Base-by-base conservation (phyloP, 2,113 vertebrate genomes). In the Syngnathus floridae region DNA sequence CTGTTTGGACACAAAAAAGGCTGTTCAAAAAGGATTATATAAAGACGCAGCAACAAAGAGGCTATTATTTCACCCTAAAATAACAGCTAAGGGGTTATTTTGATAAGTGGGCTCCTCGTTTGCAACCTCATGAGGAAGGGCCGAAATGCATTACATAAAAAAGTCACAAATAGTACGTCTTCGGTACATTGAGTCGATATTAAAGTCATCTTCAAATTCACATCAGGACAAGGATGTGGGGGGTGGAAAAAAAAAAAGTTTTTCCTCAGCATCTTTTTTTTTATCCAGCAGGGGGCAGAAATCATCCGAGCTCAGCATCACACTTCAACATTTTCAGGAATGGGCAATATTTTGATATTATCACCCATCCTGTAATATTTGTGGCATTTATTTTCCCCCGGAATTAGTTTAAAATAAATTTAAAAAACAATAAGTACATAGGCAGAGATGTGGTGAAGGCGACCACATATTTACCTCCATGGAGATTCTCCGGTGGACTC, bases 401-500 rank as follows among this genome's bases (percentile, higher is more conserved):
- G 26, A 31, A 31, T 3, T 31, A 31, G 26, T 31, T 31, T 3
- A 31, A 31, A 3, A 31, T 31, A 31, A 31, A 31, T 31, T 31
- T 3, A 31, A 31, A 31, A 31, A 31, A 31, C 26, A 31, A 31
- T 3, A 31, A 31, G 26, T 31, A 3, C 26, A 31, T 31, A 66
- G 43, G 36, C 57, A 31, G 60, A 57, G 67, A 35, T 31, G 46
- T 21, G 36, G 57, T 31, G 49, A 38, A 38, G 9, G 38, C 1
- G 7, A 8, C 12, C 26, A 5, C 35, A 37, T 66, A 52, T 90
- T 90, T 88, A 96, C 97, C 95, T 99, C 97, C 94, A 98, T 97
- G 67, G 97, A 99, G 87, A 99, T 99, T 64, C 95, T 90, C 12
- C 97, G 92, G 64, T 98, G 95, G 76, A 94, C 86, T 69, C 95